Evolutionary conservation across 1,140 invertebrate genomes (phyloP), one percentile per base, ranked within the genome.

Genomic region (Ptiloglossa arizonensis): DNA sequence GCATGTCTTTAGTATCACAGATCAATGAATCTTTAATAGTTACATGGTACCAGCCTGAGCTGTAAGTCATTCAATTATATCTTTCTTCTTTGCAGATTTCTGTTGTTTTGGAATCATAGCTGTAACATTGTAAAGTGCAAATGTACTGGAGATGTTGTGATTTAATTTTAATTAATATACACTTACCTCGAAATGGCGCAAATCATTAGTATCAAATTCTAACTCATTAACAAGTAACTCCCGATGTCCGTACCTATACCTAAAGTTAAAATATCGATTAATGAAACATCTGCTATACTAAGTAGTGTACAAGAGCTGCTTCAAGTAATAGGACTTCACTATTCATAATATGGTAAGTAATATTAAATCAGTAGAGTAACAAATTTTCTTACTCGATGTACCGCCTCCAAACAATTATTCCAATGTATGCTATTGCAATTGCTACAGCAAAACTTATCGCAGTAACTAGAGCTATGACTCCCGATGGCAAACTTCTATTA

Each of bases 141-240:
- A 63, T 48, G 35, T 4, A 57, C 17, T 4, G 15, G n/a, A 32
- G 13, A 41, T 32, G 1, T 17, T 15, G 17, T 15, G 4, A 19
- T 44, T 72, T 22, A 29, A 22, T 24, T 13, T 6, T 19, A 35
- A 32, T 41, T 22, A 27, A 22, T 35, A 29, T n/a, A 24, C 17
- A 62, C 66, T 85, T 83, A 93, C 92, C 87, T 93, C 92, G 82
- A 93, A 93, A 66, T 93, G 87, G 41, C 82, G 89, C 44, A 93
- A 77, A 79, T 93, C 92, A 68, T 89, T 90, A 6, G 88, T 85
- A 77, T 93, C 91, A 32, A 91, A 90, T 71, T 92, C 91, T 48
- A 91, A 85, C 50, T 92, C 91, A 41, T 93, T 93, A 22, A 93
- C 90, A 2, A 93, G 81, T 59, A 93, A 82, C 48, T 93, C 89